Percentiles rank a stretch among this genome's conserved stretches.
Conservation (phyloP, 1,140 invertebrate species). For the Zeugodacus cucurbitae region DNA sequence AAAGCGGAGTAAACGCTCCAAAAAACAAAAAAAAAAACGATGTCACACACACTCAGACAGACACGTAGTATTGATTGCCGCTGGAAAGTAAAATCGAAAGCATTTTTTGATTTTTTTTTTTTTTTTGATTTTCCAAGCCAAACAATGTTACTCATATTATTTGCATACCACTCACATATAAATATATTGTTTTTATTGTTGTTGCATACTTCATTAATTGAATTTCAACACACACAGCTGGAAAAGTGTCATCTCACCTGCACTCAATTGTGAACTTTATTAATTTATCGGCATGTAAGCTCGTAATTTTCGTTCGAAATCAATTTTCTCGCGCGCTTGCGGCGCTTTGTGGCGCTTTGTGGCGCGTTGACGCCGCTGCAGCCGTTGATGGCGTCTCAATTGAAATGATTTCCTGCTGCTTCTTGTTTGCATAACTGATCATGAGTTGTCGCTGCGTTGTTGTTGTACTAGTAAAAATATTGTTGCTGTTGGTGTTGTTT, state of each 20-base stretch:
- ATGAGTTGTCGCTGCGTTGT: neutral
- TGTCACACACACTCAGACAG: neutral
- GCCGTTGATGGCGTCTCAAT: neutral
- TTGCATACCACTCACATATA: neutral
- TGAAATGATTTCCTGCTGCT: neutral
- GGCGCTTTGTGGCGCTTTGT: neutral
- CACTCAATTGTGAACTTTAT: neutral
- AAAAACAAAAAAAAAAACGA: neutral
- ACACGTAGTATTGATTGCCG: neutral
- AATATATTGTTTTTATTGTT: neutral
- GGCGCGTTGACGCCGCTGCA: neutral
- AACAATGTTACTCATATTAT: neutral
- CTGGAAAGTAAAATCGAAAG: neutral
- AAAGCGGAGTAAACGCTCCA: neutral
- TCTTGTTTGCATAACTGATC: neutral
- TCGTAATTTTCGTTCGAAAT: slow-evolving; percentile 1
- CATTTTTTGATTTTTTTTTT: neutral
- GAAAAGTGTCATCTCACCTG: neutral
- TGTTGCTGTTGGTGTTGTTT: neutral
- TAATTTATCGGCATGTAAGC: slow-evolving; percentile 9
- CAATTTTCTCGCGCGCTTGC: neutral
- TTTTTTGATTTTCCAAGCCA: neutral
- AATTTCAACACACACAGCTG: neutral
- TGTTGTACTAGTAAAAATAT: neutral
- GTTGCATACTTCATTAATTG: neutral